Percentiles rank a stretch among this genome's conserved stretches.
Evolutionary conservation across 2,797 vertebrate species (phyloP).

Genomic region (Sebastes trivittatus): DNA sequence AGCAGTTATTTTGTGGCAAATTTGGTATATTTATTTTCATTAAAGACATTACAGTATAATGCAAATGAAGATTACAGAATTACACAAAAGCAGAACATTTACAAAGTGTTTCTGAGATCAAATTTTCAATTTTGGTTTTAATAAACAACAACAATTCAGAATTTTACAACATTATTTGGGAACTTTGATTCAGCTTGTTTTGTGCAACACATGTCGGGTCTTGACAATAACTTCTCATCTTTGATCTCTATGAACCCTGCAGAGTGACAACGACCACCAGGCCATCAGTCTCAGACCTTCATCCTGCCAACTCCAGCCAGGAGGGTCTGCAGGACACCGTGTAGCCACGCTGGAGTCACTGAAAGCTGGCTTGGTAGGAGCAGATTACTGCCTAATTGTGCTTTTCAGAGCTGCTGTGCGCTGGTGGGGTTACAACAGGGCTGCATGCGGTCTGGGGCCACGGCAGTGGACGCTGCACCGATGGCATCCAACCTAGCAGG

Average conservation of each 20-base stretch:
- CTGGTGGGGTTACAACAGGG: constrained; percentile 55
- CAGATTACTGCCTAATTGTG: constrained; percentile 96
- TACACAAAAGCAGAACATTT: background rate
- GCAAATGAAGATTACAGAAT: background rate
- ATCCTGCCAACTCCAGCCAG: constrained; percentile 70
- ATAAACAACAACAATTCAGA: background rate
- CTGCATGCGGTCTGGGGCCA: constrained; percentile 63
- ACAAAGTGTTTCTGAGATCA: background rate
- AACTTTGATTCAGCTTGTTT: background rate
- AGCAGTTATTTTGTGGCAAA: background rate
- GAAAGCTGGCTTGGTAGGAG: constrained; percentile 90
- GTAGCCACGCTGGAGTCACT: constrained; percentile 88
- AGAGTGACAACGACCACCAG: background rate
- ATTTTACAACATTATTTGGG: background rate
- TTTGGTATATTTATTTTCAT: constrained; percentile 43
- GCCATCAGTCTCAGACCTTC: constrained; percentile 39
- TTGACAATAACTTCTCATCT: background rate
- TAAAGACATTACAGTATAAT: background rate
- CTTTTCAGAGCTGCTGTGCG: constrained; percentile 86
- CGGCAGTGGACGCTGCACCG: constrained; percentile 52
- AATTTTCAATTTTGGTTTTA: background rate
- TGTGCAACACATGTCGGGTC: background rate
- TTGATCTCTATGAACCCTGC: constrained; percentile 6
- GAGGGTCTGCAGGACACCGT: constrained; percentile 91
- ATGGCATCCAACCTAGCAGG: constrained; percentile 69